phyloP scores from a whole-genome alignment of 2,888 invertebrate species.

The Corythucha ciliata region DNA sequence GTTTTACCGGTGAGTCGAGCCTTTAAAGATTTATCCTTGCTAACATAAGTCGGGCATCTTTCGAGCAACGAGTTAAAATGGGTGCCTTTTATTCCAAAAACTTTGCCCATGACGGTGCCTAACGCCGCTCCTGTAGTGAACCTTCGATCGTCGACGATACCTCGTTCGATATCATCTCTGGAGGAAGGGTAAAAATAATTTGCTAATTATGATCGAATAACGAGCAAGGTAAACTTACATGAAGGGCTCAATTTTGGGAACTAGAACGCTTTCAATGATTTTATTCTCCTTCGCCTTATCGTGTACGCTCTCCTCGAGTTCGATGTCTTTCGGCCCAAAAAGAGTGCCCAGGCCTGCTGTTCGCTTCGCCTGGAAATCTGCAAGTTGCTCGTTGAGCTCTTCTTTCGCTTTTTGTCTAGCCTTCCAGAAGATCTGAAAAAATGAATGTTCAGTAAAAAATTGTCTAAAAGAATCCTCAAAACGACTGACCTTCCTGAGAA shows the following conservation, averaged over 20 bases:
- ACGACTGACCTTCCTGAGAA: slow-evolving; percentile 59
- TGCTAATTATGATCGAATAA: background rate
- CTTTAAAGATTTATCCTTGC: slow-evolving; percentile 70
- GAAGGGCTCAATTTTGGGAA: slow-evolving; percentile 61
- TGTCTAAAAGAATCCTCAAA: background rate
- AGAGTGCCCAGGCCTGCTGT: slow-evolving; percentile 81
- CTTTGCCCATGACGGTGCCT: slow-evolving; percentile 68
- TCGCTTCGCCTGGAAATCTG: slow-evolving; percentile 79
- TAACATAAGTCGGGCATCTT: slow-evolving; percentile 72
- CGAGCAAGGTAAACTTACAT: slow-evolving; percentile 46
- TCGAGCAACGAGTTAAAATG: slow-evolving; percentile 53
- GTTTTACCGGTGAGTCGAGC: slow-evolving; percentile 57
- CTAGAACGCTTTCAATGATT: slow-evolving; percentile 61
- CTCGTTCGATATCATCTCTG: slow-evolving; percentile 57
- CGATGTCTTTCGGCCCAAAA: slow-evolving; percentile 76
- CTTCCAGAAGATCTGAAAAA: slow-evolving; percentile 63
- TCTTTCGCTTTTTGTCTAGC: slow-evolving; percentile 75
- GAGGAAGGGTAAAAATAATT: slow-evolving; percentile 31
- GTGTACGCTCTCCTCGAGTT: slow-evolving; percentile 66
- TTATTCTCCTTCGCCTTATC: slow-evolving; percentile 68
- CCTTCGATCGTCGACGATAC: slow-evolving; percentile 49
- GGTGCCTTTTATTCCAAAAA: slow-evolving; percentile 58
- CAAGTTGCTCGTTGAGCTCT: slow-evolving; percentile 67
- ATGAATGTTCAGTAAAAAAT: slow-evolving; percentile 3
- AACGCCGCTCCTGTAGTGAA: slow-evolving; percentile 68